A percentile compares a stretch with the other conserved stretches of the same genome.
Evolutionary conservation across 1,140 invertebrate species (phyloP).

Genomic region (Orchestia grillus): DNA sequence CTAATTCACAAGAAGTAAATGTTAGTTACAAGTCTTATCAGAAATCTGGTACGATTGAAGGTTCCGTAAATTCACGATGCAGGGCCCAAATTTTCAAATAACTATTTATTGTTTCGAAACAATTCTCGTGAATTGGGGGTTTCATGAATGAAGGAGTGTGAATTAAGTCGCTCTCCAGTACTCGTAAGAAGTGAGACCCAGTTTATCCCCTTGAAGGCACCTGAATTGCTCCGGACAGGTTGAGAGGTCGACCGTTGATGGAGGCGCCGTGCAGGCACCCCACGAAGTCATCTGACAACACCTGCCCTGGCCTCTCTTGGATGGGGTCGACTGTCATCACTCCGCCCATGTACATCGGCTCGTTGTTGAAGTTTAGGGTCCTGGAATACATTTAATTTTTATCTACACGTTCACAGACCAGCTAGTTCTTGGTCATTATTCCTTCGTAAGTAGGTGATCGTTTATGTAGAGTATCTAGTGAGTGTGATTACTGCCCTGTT

Average conservation of each 20-base stretch:
- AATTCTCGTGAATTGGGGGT: too few species aligned
- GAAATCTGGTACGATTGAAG: too few species aligned
- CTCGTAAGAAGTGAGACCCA: too few species aligned
- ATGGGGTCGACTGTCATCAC: conserved; percentile 85
- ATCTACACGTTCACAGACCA: neutral
- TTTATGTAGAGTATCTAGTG: too few species aligned
- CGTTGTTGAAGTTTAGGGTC: conserved; percentile 92
- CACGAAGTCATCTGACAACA: conserved; percentile 91
- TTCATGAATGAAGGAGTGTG: too few species aligned
- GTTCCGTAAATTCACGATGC: too few species aligned
- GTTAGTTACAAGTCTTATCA: too few species aligned
- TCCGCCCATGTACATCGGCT: conserved; percentile 88
- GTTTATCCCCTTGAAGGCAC: neutral
- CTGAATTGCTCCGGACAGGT: conserved; percentile 81
- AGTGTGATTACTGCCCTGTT: too few species aligned
- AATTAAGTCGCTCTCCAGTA: too few species aligned
- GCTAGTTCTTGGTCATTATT: neutral
- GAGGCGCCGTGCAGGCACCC: conserved; percentile 92
- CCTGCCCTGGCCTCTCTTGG: conserved; percentile 86
- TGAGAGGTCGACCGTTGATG: conserved; percentile 85
- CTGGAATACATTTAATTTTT: conserved; percentile 72
- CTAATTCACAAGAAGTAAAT: neutral
- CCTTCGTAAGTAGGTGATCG: too few species aligned
- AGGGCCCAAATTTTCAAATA: too few species aligned
- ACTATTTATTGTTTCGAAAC: too few species aligned